Evolutionary conservation across 2,797 vertebrate species (phyloP), one percentile per base, ranked within the genome.

Genomic region (Myoxocephalus aenaeus): DNA sequence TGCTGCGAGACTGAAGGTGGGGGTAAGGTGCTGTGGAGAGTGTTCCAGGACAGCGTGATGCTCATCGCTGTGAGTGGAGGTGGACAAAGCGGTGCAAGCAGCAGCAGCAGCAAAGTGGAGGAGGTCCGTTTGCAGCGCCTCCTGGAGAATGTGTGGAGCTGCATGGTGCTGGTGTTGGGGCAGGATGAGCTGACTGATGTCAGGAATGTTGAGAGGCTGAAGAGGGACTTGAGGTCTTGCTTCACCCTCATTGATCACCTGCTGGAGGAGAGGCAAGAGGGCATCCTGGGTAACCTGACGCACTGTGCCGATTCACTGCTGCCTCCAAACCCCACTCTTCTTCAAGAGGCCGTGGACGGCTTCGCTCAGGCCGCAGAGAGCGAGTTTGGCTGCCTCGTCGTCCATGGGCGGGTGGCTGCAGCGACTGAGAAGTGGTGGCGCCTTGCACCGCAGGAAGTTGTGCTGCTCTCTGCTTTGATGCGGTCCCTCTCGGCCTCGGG

Each of bases 401-500:
- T 95, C 17, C 87, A 92, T 0, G 96, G 96, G 8, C 92, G 94
- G 3, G 89, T 97, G 1, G 94, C 94, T 1, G 91, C 93, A 0
- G 97, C 96, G 0, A 98, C 97, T 0, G 96, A 97, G 32, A 96
- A 96, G 84, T 98, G 97, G 97, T 97, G 97, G 97, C 95, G 95
- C 17, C 91, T 98, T 3, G 94, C 95, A 1, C 93, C 94, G 0
- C 96, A 96, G 14, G 97, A 98, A 62, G 92, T 96, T 0, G 94
- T 97, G 82, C 92, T 98, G 9, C 94, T 98, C 5, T 94, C 95
- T 0, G 94, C 94, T 65, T 66, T 98, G 79, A 91, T 95, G 20
- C 91, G 93, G 1, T 85, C 87, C 17, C 87, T 97, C 67, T 93
- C 95, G 0, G 93, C 95, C 58, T 94, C 95, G 0, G 94, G 93